phyloP scores from a whole-genome alignment of 2,113 vertebrate genomes.

The Hiodon tergisus region DNA sequence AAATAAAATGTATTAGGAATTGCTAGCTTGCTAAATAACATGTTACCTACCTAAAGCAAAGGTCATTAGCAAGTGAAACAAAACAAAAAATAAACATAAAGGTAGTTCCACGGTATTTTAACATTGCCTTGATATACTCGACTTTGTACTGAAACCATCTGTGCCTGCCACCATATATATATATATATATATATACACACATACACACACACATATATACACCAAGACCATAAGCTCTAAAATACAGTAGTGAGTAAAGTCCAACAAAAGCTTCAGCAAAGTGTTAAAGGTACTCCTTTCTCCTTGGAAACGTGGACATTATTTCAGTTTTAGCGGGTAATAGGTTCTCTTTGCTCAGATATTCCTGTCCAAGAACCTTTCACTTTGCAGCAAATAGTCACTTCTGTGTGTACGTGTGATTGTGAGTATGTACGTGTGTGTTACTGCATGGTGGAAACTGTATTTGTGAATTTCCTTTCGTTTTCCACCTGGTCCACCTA shows the following conservation, averaged over 20 bases:
- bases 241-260: slow-evolving; percentile 85
- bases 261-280: slow-evolving; percentile 71
- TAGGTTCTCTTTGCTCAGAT: slow-evolving; percentile 45
- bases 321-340: slow-evolving; percentile 23
- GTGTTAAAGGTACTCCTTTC: slow-evolving; percentile 66
- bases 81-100: too few species aligned
- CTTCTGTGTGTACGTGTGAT: slow-evolving; percentile 22
- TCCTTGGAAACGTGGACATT: slow-evolving; percentile 43
- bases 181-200: too few species aligned
- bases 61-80: too few species aligned
- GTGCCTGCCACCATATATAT: too few species aligned
- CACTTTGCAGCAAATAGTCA: slow-evolving; percentile 39
- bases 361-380: slow-evolving; percentile 31
- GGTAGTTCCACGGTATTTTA: too few species aligned
- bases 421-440: slow-evolving; percentile 2
- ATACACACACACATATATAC: too few species aligned
- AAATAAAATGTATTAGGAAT: too few species aligned
- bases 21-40: too few species aligned
- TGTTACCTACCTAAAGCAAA: too few species aligned
- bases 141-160: too few species aligned
- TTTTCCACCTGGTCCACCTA: slow-evolving; percentile 54
- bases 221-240: slow-evolving; percentile 28
- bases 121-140: too few species aligned
- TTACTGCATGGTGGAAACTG: neutral
- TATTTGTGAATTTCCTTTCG: slow-evolving; percentile 49